These are phyloP conservation scores for Drosophila siamana DNA, from an alignment of 2,888 invertebrate genomes.

Conservation along the genomic window DNA sequence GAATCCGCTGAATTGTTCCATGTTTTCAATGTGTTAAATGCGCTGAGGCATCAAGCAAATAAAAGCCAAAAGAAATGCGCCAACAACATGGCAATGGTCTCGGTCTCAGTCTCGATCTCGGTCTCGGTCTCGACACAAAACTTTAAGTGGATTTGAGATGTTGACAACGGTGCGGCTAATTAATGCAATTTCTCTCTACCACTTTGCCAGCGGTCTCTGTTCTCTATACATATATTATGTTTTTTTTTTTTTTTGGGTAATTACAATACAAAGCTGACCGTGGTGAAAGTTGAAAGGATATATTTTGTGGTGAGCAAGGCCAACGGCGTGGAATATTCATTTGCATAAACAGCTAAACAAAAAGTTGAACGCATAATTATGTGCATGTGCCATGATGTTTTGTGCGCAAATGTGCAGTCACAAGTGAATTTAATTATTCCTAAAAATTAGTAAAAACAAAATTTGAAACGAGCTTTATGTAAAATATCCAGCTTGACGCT, in stretches of 20 bases:
- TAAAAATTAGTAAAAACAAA: constrained; percentile 38
- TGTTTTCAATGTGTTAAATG: constrained; percentile 6
- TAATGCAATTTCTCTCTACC: constrained; percentile 46
- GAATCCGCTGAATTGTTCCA: constrained; percentile 18
- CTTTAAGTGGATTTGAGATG: constrained; percentile 31
- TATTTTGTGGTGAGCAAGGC: constrained; percentile 1
- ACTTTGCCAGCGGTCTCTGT: background rate
- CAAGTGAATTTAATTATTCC: constrained; percentile 55
- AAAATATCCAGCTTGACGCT: constrained; percentile 1
- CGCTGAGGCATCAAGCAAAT: background rate
- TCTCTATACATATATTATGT: background rate
- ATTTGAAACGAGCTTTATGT: constrained; percentile 10
- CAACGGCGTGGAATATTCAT: constrained; percentile 36
- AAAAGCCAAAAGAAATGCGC: constrained; percentile 2
- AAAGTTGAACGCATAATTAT: constrained; percentile 42
- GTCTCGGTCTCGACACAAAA: too few relatives aligned
- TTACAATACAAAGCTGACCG: constrained; percentile 33
- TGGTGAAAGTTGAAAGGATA: constrained; percentile 21
- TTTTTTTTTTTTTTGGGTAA: constrained; percentile 25
- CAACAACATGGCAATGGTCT: background rate
- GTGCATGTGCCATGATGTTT: constrained; percentile 44
- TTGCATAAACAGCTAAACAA: constrained; percentile 64
- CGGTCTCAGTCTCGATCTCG: too few relatives aligned
- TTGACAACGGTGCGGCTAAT: constrained; percentile 45
- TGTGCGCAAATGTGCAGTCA: constrained; percentile 28